Conservation (phyloP, 2,797 vertebrate species). For the Stomatorhinus walkeri region DNA sequence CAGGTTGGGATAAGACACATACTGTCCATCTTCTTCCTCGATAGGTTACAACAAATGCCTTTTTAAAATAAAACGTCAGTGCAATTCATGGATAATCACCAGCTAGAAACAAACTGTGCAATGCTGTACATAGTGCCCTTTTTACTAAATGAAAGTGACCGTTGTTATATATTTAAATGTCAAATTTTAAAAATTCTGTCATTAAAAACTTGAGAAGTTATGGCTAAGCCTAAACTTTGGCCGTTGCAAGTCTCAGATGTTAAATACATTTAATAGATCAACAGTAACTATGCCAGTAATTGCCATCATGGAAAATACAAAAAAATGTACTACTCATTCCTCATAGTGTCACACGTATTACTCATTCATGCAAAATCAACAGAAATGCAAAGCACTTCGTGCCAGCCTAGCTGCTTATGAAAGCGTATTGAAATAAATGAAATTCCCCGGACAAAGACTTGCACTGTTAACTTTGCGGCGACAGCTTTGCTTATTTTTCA, state of each 20-base stretch:
- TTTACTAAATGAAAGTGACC: background rate
- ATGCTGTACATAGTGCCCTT: background rate
- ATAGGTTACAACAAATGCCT: background rate
- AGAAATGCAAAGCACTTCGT: background rate
- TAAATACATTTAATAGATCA: background rate
- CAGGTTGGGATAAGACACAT: background rate
- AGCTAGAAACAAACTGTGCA: background rate
- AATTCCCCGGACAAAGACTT: background rate
- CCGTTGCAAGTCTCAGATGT: background rate
- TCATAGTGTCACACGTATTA: constrained; percentile 11
- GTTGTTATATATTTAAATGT: background rate
- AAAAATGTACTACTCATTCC: background rate
- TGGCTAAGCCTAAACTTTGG: background rate
- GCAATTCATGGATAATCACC: background rate
- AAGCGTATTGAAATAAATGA: background rate
- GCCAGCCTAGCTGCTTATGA: background rate
- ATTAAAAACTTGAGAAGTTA: constrained; percentile 9
- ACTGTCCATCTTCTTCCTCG: background rate
- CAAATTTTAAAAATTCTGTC: background rate
- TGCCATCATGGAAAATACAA: background rate
- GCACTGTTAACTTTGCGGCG: background rate
- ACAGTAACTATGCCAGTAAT: background rate
- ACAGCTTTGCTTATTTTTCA: background rate
- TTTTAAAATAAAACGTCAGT: background rate
- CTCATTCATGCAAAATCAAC: background rate